phyloP scores from a whole-genome alignment of 2,113 vertebrate species.

The Aegithalos caudatus region DNA sequence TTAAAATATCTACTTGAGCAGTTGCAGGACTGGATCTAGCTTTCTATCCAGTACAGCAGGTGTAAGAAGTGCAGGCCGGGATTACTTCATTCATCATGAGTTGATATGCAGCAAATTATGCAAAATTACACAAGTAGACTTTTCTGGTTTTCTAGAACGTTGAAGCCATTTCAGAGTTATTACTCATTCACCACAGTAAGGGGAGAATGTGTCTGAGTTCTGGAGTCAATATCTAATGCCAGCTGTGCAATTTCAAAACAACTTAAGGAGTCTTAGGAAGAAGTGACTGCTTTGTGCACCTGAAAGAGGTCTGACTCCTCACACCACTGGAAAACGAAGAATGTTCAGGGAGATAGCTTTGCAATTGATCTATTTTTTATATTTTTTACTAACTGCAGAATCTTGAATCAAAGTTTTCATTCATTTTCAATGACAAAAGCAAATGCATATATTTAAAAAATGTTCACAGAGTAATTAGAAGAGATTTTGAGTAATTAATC shows the following conservation, averaged over 20 bases:
- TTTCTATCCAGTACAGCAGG: not conserved
- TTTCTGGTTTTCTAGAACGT: conserved; percentile 13
- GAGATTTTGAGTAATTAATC: not conserved
- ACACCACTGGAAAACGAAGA: not conserved
- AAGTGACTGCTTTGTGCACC: not conserved
- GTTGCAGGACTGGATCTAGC: not conserved
- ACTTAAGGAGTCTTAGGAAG: not conserved
- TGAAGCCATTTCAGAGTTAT: conserved; percentile 21
- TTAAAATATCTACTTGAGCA: not conserved
- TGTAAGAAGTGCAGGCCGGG: not conserved
- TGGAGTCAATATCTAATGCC: not conserved
- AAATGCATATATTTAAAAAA: not conserved
- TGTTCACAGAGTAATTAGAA: not conserved
- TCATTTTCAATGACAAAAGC: not conserved
- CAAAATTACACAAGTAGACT: not conserved
- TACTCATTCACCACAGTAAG: not conserved
- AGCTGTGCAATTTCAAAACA: not conserved
- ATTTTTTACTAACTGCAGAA: conserved; percentile 41
- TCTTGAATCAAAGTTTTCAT: not conserved
- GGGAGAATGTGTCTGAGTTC: not conserved
- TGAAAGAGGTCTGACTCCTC: not conserved
- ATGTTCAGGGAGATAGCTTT: conserved; percentile 47
- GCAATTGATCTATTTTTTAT: conserved; percentile 41
- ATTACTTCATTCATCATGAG: not conserved
- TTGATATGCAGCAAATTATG: not conserved